These are phyloP conservation scores for Stegostoma tigrinum DNA, from an alignment of 2,113 vertebrate genomes.

Conservation along the genomic window DNA sequence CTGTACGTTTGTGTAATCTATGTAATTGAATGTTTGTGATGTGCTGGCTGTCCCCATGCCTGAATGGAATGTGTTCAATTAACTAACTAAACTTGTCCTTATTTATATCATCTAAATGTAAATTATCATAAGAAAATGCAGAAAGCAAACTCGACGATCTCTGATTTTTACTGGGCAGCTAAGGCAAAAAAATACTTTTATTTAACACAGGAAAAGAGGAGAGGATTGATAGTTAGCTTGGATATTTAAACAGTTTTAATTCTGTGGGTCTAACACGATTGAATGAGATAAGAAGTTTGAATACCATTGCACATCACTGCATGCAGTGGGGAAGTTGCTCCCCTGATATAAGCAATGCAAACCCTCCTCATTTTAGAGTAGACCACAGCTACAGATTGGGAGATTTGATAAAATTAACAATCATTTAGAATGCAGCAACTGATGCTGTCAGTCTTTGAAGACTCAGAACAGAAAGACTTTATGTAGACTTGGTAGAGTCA, in stretches of 20 bases:
- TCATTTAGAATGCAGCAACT: background rate
- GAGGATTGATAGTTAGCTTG: background rate
- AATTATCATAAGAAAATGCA: background rate
- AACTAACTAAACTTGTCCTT: background rate
- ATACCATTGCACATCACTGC: background rate
- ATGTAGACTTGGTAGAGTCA: background rate
- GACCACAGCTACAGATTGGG: background rate
- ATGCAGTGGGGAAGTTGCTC: background rate
- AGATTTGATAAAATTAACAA: background rate
- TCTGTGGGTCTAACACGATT: background rate
- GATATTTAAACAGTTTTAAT: background rate
- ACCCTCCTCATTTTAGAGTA: background rate
- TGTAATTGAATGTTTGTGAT: too few species aligned
- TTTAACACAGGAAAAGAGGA: background rate
- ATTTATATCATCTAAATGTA: background rate
- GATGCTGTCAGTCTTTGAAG: background rate
- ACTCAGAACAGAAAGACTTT: background rate
- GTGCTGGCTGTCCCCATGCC: background rate
- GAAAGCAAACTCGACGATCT: background rate
- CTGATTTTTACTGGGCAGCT: background rate
- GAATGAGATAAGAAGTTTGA: background rate
- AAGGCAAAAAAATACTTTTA: background rate
- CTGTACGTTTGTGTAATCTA: too few species aligned
- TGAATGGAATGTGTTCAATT: background rate
- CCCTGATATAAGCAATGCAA: background rate